Conservation (phyloP, 2,797 vertebrate species). For the Coilia nasus region DNA sequence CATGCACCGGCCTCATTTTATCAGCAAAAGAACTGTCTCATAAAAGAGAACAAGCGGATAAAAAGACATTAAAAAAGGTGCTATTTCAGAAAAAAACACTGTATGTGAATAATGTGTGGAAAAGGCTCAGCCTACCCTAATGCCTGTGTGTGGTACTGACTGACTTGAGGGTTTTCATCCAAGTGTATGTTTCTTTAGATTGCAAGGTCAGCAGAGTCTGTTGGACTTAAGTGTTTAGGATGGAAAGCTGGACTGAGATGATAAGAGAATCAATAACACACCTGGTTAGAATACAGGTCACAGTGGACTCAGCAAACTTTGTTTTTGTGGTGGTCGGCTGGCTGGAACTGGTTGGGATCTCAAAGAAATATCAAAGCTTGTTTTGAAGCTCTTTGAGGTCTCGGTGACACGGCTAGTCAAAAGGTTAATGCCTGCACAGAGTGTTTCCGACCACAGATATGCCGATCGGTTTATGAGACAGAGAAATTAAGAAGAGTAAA, state of each 20-base stretch:
- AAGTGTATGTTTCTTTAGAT: background rate
- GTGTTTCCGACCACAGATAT: background rate
- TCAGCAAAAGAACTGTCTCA: background rate
- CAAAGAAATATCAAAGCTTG: slow-evolving; percentile 1
- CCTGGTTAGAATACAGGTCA: background rate
- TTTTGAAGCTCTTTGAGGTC: slow-evolving; percentile 16
- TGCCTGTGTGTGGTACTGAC: background rate
- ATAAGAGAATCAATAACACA: slow-evolving; percentile 21
- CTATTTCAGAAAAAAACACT: background rate
- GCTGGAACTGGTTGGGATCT: background rate
- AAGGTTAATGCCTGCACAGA: background rate
- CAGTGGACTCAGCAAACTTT: background rate
- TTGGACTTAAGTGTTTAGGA: slow-evolving; percentile 16
- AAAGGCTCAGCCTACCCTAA: background rate
- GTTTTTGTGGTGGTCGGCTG: background rate
- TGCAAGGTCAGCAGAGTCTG: background rate
- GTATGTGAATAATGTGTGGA: background rate
- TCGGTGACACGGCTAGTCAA: background rate
- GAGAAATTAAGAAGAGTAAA: background rate
- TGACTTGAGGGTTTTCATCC: background rate
- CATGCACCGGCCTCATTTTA: background rate
- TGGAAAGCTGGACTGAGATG: slow-evolving; percentile 20
- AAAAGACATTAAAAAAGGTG: background rate
- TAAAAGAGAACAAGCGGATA: background rate
- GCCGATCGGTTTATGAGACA: background rate